Evolutionary conservation across 2,888 invertebrate genomes (phyloP), one percentile per base, ranked within the genome.

Genomic region (Bibio marci): DNA sequence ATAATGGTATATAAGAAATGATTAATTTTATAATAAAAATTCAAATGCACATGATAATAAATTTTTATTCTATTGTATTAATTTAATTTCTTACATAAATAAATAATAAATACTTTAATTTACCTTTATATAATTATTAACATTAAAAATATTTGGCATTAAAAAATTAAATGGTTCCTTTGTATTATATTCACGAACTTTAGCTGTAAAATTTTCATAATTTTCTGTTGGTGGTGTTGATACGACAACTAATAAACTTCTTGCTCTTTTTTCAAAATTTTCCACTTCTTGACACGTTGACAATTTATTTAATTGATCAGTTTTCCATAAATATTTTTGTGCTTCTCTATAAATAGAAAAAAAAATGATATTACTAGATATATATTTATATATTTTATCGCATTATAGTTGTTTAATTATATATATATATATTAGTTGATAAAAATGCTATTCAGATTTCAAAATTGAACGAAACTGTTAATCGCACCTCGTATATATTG

Each of bases 181-280:
- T 37, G 67, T 66, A 57, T 83, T 91, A 62, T 83, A 90, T 39
- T 71, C 65, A 39, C 80, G 72, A 18, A 95, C 94, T 56, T 70
- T 70, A 36, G 73, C 66, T 12, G 82, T 81, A 58, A 97, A 95
- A 26, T 73, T 67, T 47, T 75, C 74, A 52, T 80, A 80, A 48
- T 72, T 71, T 45, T 62, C 58, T 46, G 74, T 69, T 1, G 92
- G 90, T 35, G 88, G 85, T 17, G 88, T 85, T 0, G 87, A 80
- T 2, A 85, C 87, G 32, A 95, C 80, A 15, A 94, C 87, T 43
- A 95, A 69, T 19, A 94, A 65, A 3, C 87, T 90, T 51, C 78
- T 73, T 2, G 83, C 83, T 35, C 78, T 68, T 53, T 77, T 79
- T 48, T 70, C 52, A 41, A 63, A 58, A 39, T 50, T 55, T 37